Base-by-base conservation (phyloP, 2,888 invertebrate species). In the Meandrusa payeni region DNA sequence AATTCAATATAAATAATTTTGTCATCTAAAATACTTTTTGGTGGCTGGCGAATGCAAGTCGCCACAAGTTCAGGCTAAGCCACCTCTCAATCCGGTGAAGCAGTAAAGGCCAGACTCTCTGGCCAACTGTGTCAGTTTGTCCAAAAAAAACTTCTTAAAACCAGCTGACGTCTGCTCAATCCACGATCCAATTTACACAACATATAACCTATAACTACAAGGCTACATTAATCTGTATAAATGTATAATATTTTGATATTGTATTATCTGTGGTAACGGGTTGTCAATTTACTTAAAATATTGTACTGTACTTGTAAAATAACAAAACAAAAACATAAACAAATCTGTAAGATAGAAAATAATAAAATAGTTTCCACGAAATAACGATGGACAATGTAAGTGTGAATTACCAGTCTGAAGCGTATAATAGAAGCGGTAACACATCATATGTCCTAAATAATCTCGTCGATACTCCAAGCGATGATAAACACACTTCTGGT, bases 341-440 rank as follows among this genome's bases (percentile, higher is more conserved):
- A 32, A 29, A 39, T 13, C 27, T 3, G n/a, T 28, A 6, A 11
- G 15, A 7, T 11, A 10, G 2, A 1, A 10, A 19, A 17, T 4
- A 3, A 11, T 7, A 17, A 31, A 5, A 7, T 9, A 31, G 9
- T 10, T 5, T 19, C n/a, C 4, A 15, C 15, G 15, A 37, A n/a
- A n/a, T 3, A 31, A 37, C 37, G 31, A 24, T 41, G n/a, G 41
- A 42, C 9, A 36, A 36, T 13, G 36, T 42, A n/a, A 36, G 37
- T 4, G 34, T 36, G n/a, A 31, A 31, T 10, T 42, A 37, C 6
- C 31, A 37, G 6, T 11, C 29, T 5, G 42, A 42, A 5, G 23
- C 11, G n/a, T 42, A 42, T 24, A 11, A 13, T 15, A 24, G 19
- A 2, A 37, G 9, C 24, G 19, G 24, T 11, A 31, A 31, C 7